Evolutionary conservation across 2,888 invertebrate species (phyloP).

Genomic region (Melieria omissa): DNA sequence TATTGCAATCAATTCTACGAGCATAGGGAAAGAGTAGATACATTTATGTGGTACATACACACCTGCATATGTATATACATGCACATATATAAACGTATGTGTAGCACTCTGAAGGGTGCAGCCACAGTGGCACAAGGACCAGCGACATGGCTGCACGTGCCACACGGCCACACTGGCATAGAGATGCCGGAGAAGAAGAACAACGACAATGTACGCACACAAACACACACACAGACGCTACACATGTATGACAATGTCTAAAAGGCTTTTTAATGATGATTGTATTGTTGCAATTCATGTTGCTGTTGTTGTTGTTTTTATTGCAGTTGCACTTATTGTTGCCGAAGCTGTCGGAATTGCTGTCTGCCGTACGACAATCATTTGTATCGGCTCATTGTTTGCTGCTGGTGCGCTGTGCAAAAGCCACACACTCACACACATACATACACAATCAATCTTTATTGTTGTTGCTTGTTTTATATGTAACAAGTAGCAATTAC

Average conservation of each 20-base stretch:
- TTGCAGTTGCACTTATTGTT: conserved; percentile 11
- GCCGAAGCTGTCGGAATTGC: no score
- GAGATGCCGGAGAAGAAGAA: no score
- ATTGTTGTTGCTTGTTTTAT: conserved; percentile 35
- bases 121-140: no score
- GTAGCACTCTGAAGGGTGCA: no score
- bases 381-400: background rate
- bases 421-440: background rate
- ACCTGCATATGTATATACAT: background rate
- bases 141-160: no score
- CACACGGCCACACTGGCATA: no score
- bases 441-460: conserved; percentile 40
- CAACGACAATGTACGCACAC: no score
- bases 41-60: background rate
- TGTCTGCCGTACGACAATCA: conserved; percentile 32
- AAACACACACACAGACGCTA: no score
- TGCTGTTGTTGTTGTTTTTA: conserved; percentile 48
- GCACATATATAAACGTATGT: no score
- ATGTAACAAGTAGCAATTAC: conserved; percentile 59
- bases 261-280: conserved; percentile 46
- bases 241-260: no score
- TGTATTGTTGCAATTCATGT: conserved; percentile 53
- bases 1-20: no score
- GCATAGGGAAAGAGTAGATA: no score
- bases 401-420: background rate